These are phyloP conservation scores for Phenacoccus solenopsis DNA, from an alignment of 1,140 invertebrate genomes.

Conservation along the genomic window DNA sequence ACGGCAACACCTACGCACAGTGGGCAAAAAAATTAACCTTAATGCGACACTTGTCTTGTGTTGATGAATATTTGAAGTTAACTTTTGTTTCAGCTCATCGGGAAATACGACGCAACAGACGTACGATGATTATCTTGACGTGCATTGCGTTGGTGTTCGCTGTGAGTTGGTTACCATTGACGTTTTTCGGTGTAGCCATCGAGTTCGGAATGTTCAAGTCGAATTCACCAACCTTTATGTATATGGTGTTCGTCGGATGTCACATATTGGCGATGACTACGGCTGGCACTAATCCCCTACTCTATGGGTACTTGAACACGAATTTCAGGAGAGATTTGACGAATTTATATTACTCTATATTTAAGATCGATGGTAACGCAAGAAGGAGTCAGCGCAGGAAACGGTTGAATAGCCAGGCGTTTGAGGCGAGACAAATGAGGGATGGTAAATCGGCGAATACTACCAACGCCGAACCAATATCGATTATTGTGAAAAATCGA, in stretches of 20 bases:
- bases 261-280: constrained; percentile 45
- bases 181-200: constrained; percentile 39
- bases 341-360: constrained; percentile 9
- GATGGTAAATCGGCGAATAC: constrained; percentile 1
- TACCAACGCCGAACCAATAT: neutral
- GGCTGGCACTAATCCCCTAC: constrained; percentile 39
- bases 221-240: constrained; percentile 30
- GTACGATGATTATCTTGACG: constrained; percentile 35
- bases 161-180: constrained; percentile 41
- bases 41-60: too few species aligned
- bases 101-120: constrained; percentile 37
- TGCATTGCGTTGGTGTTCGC: constrained; percentile 37
- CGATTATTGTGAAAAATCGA: neutral
- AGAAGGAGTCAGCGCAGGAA: neutral
- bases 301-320: constrained; percentile 44
- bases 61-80: neutral
- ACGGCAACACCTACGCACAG: too few species aligned
- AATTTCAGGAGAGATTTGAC: constrained; percentile 36
- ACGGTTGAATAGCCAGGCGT: neutral
- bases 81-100: constrained; percentile 27
- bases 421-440: neutral
- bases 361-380: neutral
- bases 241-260: constrained; percentile 40
- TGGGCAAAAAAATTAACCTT: too few species aligned
- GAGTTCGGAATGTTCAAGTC: constrained; percentile 28